Conservation (phyloP, 2,113 vertebrate genomes). For the Microtus richardsoni region DNA sequence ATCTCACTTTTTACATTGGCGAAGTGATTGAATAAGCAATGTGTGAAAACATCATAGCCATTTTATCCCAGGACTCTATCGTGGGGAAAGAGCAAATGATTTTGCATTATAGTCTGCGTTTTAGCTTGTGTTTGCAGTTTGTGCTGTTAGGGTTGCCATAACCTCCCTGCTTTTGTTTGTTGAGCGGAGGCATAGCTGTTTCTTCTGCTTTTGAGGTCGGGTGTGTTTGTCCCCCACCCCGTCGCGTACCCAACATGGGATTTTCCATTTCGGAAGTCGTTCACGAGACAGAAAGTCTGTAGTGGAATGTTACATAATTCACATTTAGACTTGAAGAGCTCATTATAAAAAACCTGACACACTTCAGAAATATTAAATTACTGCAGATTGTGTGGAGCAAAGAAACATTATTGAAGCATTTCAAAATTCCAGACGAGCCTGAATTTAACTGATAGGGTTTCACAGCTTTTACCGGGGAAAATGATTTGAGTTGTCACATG, state of each 20-base stretch:
- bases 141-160: not conserved
- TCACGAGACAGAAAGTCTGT: constrained; percentile 74
- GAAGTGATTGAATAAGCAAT: not conserved
- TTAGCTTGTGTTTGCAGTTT: not conserved
- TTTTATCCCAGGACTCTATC: fast-evolving
- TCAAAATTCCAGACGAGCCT: constrained; percentile 84
- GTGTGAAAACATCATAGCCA: not conserved
- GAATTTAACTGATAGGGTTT: constrained; percentile 85
- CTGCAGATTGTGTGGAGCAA: constrained; percentile 83
- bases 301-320: constrained; percentile 85
- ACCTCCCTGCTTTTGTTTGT: not conserved
- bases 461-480: constrained; percentile 80
- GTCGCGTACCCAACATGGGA: not conserved
- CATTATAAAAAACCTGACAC: constrained; percentile 87
- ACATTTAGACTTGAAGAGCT: constrained; percentile 87
- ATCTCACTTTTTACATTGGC: not conserved
- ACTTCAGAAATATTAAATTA: constrained; percentile 89
- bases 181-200: not conserved
- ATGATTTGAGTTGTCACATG: constrained; percentile 85
- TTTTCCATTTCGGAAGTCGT: constrained; percentile 74
- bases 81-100: not conserved
- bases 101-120: not conserved
- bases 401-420: constrained; percentile 88
- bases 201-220: constrained; percentile 27
- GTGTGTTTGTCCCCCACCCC: not conserved